Evolutionary conservation across 2,113 vertebrate genomes (phyloP), one percentile per base, ranked within the genome.

Genomic region (Nerophis ophidion): DNA sequence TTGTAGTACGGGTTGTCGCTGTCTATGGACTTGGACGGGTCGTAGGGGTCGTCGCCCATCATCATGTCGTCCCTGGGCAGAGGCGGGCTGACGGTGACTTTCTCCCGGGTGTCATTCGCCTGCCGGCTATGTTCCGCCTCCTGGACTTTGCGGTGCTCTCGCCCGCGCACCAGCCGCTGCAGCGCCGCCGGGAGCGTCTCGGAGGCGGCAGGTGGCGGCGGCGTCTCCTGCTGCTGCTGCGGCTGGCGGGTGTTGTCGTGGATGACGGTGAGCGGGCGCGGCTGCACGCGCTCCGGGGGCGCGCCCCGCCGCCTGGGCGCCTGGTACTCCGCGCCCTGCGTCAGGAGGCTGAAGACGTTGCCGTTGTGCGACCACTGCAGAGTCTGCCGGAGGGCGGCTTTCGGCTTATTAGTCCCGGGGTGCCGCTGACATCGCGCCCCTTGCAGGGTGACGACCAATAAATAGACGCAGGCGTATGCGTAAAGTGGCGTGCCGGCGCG

Each of bases 1-100:
- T 98, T 98, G 84, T 98, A 97, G 63, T 94, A 95, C 0, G 96
- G 96, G 64, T 96, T 98, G 75, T 96, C 95, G 70, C 89, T 85
- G 49, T 98, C 94, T 0, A 72, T 80, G 74, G 92, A 94, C 76
- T 98, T 98, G 84, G 96, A 95, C 0, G 93, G 93, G 73, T 93
- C 93, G 72, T 94, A 94, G 0, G 95, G 93, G 57, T 98, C 96
- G 63, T 98, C 95, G 1, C 91, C 95, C 48, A 91, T 87, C 96
- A 98, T 98, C 79, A 82, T 71, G 59, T 98, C 94, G 8, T 90
- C 88, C 38, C 81, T 68, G 67, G 64, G 56, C 51, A 57, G 56
- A 62, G 82, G 52, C 1, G 81, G 8, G 76, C 65, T 5, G 54
- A 65, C 60, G 13, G 79, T 73, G 55, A 57, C 64, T 47, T 79